Evolutionary conservation across 2,888 invertebrate genomes (phyloP).

Genomic region (Amphipyra berbera): DNA sequence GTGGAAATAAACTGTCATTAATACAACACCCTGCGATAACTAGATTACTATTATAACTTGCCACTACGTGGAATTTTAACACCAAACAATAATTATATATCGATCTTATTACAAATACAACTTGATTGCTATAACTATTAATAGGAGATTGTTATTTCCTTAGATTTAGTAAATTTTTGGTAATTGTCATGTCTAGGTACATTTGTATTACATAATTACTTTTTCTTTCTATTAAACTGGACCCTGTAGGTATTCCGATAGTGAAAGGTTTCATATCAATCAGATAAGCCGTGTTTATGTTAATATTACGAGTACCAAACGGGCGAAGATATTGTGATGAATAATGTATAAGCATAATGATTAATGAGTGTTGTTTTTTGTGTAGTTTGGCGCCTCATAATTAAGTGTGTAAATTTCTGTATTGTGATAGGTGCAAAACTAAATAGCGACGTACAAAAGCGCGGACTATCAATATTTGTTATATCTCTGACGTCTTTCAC

Average conservation of each 20-base stretch:
- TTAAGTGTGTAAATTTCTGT: slow-evolving; percentile 45
- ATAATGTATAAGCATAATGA: slow-evolving; percentile 8
- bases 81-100: not conserved
- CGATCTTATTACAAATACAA: not conserved
- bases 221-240: too few relatives aligned
- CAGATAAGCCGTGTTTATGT: slow-evolving; percentile 15
- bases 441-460: slow-evolving; percentile 60
- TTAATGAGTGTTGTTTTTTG: slow-evolving; percentile 19
- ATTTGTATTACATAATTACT: too few relatives aligned
- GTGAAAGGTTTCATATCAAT: slow-evolving; percentile 14
- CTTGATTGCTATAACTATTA: not conserved
- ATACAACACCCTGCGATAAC: slow-evolving; percentile 50
- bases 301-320: slow-evolving; percentile 14
- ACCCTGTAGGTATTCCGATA: slow-evolving; percentile 4
- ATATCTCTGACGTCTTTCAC: slow-evolving; percentile 69
- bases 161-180: too few relatives aligned
- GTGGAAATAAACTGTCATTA: slow-evolving; percentile 68
- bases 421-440: slow-evolving; percentile 53
- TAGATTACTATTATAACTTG: slow-evolving; percentile 42
- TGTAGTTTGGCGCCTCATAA: slow-evolving; percentile 20
- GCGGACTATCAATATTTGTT: slow-evolving; percentile 73
- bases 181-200: too few relatives aligned
- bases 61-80: slow-evolving; percentile 7
- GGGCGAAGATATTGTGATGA: slow-evolving; percentile 7
- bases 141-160: too few relatives aligned